Evolutionary conservation across 2,888 invertebrate species (phyloP).

Genomic region (Caenorhabditis drosophilae): DNA sequence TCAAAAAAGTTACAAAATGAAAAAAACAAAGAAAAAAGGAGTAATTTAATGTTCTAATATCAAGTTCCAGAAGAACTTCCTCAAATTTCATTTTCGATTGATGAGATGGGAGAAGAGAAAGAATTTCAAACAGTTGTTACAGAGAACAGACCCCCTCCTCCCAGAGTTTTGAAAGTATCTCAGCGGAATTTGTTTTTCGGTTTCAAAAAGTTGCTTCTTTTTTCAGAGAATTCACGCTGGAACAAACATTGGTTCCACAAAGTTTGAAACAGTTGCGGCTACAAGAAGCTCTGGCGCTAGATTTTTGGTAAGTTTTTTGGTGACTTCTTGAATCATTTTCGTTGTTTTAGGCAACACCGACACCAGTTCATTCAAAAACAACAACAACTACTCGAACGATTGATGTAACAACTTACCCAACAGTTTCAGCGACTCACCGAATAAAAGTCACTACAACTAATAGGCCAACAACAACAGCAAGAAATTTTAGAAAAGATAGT

Average conservation of each 20-base stretch:
- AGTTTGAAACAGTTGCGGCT: background rate
- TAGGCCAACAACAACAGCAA: conserved; percentile 40
- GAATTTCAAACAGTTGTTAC: conserved; percentile 24
- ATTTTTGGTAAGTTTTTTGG: too few relatives aligned
- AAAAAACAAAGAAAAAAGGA: background rate
- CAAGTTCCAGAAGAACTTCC: conserved; percentile 35
- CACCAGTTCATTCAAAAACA: too few relatives aligned
- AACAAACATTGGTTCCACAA: conserved; percentile 10
- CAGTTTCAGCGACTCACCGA: conserved; percentile 19
- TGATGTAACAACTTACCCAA: conserved; percentile 6
- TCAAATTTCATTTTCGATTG: conserved; percentile 40
- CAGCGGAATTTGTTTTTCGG: background rate
- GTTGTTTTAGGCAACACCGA: too few relatives aligned
- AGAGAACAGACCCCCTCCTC: conserved; percentile 22
- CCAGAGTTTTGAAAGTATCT: conserved; percentile 24
- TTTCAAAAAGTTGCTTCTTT: background rate
- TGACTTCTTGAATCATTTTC: too few relatives aligned
- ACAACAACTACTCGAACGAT: background rate
- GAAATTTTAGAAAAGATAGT: conserved; percentile 61
- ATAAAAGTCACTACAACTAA: conserved; percentile 31
- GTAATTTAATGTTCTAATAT: too few relatives aligned
- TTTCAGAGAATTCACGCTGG: conserved; percentile 39
- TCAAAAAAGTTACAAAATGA: background rate
- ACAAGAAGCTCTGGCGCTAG: too few relatives aligned
- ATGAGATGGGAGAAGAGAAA: conserved; percentile 28